Percentiles rank a stretch among this genome's conserved stretches.
phyloP scores from a whole-genome alignment of 2,797 vertebrate species.

The Chiroxiphia lanceolata region DNA sequence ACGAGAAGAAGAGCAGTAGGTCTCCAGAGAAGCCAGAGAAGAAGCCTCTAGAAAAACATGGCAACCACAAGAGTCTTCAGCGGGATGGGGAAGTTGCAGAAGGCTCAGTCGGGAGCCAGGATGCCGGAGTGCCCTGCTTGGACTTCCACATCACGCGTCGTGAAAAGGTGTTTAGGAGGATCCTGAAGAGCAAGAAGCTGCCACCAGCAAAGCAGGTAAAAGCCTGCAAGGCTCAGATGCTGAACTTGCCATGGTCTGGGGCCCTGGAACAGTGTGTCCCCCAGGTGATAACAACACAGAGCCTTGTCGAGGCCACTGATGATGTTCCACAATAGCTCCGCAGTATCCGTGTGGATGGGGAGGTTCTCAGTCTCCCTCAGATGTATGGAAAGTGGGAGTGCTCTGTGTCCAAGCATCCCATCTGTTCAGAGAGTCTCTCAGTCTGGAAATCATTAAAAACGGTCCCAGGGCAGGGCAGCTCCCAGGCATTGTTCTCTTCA shows the following conservation, averaged over 20 bases:
- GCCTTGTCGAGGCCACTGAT: neutral
- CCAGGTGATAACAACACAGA: neutral
- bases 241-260: neutral
- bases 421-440: neutral
- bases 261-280: neutral
- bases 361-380: neutral
- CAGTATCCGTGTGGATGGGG: neutral
- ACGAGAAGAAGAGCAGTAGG: neutral
- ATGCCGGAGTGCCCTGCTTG: conserved; percentile 75
- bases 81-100: conserved; percentile 15
- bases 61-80: neutral
- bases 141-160: conserved; percentile 67
- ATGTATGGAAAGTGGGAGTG: neutral
- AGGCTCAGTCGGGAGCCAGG: neutral
- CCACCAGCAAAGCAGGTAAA: conserved; percentile 78
- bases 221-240: neutral
- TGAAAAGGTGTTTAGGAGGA: conserved; percentile 20
- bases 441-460: neutral
- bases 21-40: neutral
- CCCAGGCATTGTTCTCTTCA: neutral
- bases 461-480: neutral
- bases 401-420: neutral
- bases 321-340: neutral
- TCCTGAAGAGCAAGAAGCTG: conserved; percentile 71
- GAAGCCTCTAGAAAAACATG: fast-evolving